A percentile compares a stretch with the other conserved stretches of the same genome.
phyloP scores from a whole-genome alignment of 2,888 invertebrate genomes.

The Epiblema foenella region DNA sequence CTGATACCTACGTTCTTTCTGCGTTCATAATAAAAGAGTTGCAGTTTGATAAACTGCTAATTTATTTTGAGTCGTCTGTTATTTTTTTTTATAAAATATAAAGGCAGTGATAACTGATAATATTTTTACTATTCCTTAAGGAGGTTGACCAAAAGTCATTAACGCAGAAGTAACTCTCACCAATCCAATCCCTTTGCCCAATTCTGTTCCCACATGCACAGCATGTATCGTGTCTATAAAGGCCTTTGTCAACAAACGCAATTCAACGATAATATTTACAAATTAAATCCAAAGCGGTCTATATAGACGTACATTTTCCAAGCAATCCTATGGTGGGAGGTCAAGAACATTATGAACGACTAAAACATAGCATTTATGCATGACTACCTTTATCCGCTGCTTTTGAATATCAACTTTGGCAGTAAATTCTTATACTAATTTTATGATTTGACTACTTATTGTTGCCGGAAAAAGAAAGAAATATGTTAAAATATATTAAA shows the following conservation, averaged over 20 bases:
- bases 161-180: background rate
- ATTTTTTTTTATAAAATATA: background rate
- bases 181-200: background rate
- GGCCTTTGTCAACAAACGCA: background rate
- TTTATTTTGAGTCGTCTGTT: background rate
- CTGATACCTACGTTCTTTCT: background rate
- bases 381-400: too few species aligned
- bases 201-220: background rate
- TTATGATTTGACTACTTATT: too few species aligned
- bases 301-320: background rate
- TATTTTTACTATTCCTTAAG: too few species aligned
- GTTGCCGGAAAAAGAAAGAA: too few species aligned
- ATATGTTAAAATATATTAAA: too few species aligned
- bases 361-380: background rate
- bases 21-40: background rate
- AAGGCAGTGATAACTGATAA: background rate
- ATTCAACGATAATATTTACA: background rate
- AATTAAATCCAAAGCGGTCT: conserved; percentile 2
- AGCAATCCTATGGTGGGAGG: background rate
- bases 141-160: background rate
- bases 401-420: too few species aligned
- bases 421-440: too few species aligned
- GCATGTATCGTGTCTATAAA: background rate
- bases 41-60: background rate
- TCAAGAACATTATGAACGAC: too few species aligned